Evolutionary conservation across 2,797 vertebrate genomes (phyloP), one percentile per base, ranked within the genome.

Genomic region (Hoplostethus atlanticus): DNA sequence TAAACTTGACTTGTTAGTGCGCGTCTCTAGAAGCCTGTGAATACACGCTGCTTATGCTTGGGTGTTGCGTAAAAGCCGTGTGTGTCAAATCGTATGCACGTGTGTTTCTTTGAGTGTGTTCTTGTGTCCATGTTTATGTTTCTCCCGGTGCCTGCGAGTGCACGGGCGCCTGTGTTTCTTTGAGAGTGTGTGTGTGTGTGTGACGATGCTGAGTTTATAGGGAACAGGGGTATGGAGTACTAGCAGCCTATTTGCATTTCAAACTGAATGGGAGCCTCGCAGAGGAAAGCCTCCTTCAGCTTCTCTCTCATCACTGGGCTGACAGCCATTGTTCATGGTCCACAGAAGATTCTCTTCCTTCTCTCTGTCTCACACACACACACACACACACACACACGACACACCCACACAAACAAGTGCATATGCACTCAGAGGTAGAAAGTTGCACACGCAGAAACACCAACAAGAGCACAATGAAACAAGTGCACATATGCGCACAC

Each of bases 241-340:
- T 10, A 64, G 40, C 47, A 65, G 68, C 36, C 73, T 51, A 82
- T 79, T 84, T 84, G 76, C 77, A 86, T 79, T 74, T 83, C 38
- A 71, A 76, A 63, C 57, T 77, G 64, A 85, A 83, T 73, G 68
- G n/a, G 76, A 88, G 74, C 34, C 61, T 62, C 40, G 36, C 53
- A 75, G 75, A 71, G 77, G 74, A 84, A 79, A 77, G 65, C 62
- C 61, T 86, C 77, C 52, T 25, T 76, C 61, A 83, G 69, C 71
- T 36, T 54, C 59, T 71, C 48, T 81, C 65, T 81, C 71, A 80
- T 79, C 66, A 76, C 36, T 30, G n/a, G 59, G 71, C 53, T 81
- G 80, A 84, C 81, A 83, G 55, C 72, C 64, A 86, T 84, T 86
- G 81, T 86, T 80, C 76, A 58, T 55, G 51, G 44, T 68, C 64